Evolutionary conservation across 35 echinoderm and acorn worm species (phyloP).

Genomic region (Lytechinus pictus): DNA sequence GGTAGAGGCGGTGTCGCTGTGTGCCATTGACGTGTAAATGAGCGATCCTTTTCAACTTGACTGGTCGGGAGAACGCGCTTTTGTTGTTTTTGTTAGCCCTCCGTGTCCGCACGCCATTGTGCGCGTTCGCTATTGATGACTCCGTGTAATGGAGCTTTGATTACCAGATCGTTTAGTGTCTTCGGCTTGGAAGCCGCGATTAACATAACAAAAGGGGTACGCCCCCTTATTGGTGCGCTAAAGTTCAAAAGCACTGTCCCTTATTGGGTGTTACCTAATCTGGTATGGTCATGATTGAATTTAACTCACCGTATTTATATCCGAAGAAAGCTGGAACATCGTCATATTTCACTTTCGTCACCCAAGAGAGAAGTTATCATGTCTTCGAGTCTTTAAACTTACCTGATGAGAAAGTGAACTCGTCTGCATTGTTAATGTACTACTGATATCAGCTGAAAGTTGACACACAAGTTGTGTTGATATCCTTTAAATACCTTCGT

Average conservation of each 20-base stretch:
- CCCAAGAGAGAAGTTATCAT: neutral
- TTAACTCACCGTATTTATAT: conserved; percentile 23
- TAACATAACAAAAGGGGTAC: conserved; percentile 31
- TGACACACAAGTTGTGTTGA: conserved; percentile 23
- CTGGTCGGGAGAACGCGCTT: conserved; percentile 16
- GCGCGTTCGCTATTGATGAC: conserved; percentile 38
- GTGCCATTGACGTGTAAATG: conserved; percentile 46
- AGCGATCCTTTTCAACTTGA: conserved; percentile 41
- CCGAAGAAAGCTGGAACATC: neutral
- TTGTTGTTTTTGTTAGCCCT: conserved; percentile 33
- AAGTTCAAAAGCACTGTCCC: conserved; percentile 28
- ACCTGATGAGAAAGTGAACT: conserved; percentile 33
- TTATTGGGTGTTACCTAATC: conserved; percentile 51
- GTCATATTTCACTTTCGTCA: neutral
- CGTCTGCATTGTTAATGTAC: conserved; percentile 25
- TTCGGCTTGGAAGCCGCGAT: neutral
- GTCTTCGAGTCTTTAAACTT: neutral
- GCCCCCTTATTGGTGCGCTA: neutral
- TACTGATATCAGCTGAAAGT: conserved; percentile 30
- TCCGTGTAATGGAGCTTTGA: conserved; percentile 50
- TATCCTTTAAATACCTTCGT: conserved; percentile 23
- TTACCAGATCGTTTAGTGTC: conserved; percentile 32
- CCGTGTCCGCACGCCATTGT: conserved; percentile 45
- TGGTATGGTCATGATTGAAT: neutral
- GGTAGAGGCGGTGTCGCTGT: conserved; percentile 10